These are phyloP conservation scores for Sparus aurata DNA, from an alignment of 2,797 vertebrate genomes.

Conservation along the genomic window DNA sequence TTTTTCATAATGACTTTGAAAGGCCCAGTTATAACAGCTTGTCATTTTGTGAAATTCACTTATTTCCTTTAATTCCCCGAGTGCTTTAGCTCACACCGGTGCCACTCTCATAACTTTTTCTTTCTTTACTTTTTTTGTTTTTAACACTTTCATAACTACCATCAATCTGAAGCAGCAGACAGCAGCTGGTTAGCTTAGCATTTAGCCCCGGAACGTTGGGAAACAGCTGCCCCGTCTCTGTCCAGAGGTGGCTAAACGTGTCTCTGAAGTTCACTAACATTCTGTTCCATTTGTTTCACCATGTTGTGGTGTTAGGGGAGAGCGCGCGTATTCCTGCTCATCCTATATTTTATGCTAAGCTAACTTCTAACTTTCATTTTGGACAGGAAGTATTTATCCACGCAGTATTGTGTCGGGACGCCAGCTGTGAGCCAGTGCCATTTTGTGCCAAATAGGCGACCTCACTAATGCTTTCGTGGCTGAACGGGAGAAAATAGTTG, in stretches of 20 bases:
- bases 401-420: too few species aligned
- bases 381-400: too few species aligned
- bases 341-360: too few species aligned
- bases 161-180: too few species aligned
- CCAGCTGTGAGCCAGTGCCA: not conserved
- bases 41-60: not conserved
- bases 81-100: not conserved
- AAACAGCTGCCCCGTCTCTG: too few species aligned
- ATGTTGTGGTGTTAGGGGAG: too few species aligned
- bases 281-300: not conserved
- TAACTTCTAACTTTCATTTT: not conserved
- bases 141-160: not conserved
- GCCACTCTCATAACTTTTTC: too few species aligned
- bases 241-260: not conserved
- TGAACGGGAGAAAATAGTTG: slow-evolving; percentile 3
- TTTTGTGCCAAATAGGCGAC: not conserved
- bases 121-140: too few species aligned
- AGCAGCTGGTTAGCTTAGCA: not conserved
- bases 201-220: not conserved
- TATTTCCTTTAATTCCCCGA: not conserved
- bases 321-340: not conserved
- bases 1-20: not conserved
- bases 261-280: not conserved
- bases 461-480: not conserved
- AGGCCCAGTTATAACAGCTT: not conserved